Evolutionary conservation across 1,140 invertebrate species (phyloP).

Genomic region (Pygmarrhopalites habei): DNA sequence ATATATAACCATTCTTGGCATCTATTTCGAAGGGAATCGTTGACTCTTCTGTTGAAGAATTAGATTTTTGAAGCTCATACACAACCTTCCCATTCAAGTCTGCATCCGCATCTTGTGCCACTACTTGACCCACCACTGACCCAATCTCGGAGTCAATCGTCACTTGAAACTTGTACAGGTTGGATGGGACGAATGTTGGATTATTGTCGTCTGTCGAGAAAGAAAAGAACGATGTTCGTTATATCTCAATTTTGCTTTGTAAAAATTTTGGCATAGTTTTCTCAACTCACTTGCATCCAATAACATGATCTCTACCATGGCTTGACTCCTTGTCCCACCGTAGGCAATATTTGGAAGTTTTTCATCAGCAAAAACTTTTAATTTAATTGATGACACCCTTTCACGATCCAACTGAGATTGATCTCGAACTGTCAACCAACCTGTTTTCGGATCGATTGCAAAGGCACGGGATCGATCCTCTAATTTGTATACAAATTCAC

Average conservation of each 20-base stretch:
- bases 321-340: slow-evolving; percentile 50
- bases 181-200: slow-evolving; percentile 70
- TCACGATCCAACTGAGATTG: slow-evolving; percentile 72
- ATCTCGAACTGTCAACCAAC: slow-evolving; percentile 75
- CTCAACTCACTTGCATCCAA: slow-evolving; percentile 61
- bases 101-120: slow-evolving; percentile 71
- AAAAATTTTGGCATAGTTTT: too few relatives aligned
- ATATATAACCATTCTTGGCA: slow-evolving; percentile 59
- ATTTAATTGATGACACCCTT: slow-evolving; percentile 56
- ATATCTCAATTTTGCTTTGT: too few relatives aligned
- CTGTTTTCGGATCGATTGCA: slow-evolving; percentile 64
- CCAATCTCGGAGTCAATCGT: slow-evolving; percentile 58
- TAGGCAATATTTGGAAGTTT: slow-evolving; percentile 55
- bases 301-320: slow-evolving; percentile 69
- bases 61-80: slow-evolving; percentile 66
- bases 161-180: slow-evolving; percentile 68
- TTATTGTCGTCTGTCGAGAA: slow-evolving; percentile 52
- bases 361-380: slow-evolving; percentile 69
- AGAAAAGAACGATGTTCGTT: background rate
- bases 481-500: slow-evolving; percentile 70
- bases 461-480: slow-evolving; percentile 67
- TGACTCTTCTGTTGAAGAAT: slow-evolving; percentile 51
- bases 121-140: slow-evolving; percentile 62
- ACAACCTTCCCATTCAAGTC: slow-evolving; percentile 69
- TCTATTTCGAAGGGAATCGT: slow-evolving; percentile 67